Base-by-base conservation (phyloP, 2,888 invertebrate species). In the Dendrolimus houi region DNA sequence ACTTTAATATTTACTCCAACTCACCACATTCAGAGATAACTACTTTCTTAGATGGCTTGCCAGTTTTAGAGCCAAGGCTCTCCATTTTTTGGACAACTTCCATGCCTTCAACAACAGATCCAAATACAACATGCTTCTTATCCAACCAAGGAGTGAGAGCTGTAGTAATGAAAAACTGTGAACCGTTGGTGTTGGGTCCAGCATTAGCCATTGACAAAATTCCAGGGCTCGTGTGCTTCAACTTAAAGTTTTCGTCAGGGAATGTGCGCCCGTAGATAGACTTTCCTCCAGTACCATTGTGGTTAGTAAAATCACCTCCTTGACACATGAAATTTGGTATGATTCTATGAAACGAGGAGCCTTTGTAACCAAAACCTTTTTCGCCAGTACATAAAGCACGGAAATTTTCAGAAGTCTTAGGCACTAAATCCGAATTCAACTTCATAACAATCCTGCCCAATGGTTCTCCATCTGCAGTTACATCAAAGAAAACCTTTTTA, bases 321-420 rank as follows among this genome's bases (percentile, higher is more conserved):
- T 98, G 98, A 83, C 97, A 97, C 98, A 98, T 98, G 90, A 98
- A 98, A 81, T 95, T 95, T 57, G 98, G 98, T 81, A 98, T 98
- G 71, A 98, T 96, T 69, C 89, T 83, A 83, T 98, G 98, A 92
- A 98, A 98, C 65, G 94, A 95, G 74, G 96, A 96, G 60, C 96
- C 96, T 87, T 97, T 97, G 92, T 95, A 98, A 14, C 98, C 98
- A 77, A 96, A 89, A 1, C 89, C 89, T 65, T 89, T 89, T 63
- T 89, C 89, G 17, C 88, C 89, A 0, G 89, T 87, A 88, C 98
- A 99, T 57, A 99, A 91, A 12, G 96, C 96, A 67, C 98, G 94
- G 93, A 99, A 99, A 84, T 99, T 99, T 81, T 98, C 97, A 56
- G 96, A 95, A 0, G 97, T 99, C 87, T 96, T 97, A 8, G 98